phyloP scores from a whole-genome alignment of 2,113 vertebrate species.

The Elaphurus davidianus region DNA sequence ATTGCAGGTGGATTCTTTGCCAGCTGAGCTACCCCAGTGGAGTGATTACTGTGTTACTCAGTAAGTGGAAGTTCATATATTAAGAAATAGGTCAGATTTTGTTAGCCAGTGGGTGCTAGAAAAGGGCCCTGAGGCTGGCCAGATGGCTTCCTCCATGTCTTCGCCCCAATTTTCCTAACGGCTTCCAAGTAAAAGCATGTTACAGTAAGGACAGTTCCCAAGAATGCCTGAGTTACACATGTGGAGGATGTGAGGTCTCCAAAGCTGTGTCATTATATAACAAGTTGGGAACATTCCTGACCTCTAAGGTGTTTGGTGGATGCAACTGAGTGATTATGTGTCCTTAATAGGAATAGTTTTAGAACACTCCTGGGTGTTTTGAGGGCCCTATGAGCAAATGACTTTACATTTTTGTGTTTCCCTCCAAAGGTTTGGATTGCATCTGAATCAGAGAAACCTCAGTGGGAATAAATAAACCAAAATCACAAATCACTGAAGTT shows the following conservation, averaged over 20 bases:
- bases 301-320: neutral
- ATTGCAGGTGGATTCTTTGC: neutral
- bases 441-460: neutral
- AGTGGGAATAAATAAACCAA: neutral
- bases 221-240: neutral
- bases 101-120: neutral
- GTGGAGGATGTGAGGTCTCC: neutral
- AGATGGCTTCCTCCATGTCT: neutral
- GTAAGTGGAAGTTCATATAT: neutral
- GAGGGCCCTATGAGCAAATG: neutral
- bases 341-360: neutral
- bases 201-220: neutral
- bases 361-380: neutral
- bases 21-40: neutral
- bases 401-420: neutral
- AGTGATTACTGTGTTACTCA: neutral
- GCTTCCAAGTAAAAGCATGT: neutral
- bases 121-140: neutral
- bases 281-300: neutral
- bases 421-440: neutral
- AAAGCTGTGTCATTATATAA: neutral
- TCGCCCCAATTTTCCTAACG: neutral
- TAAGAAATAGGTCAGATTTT: neutral
- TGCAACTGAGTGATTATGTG: accelerated
- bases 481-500: neutral